phyloP scores from a whole-genome alignment of 1,140 invertebrate species.

The Nasonia vitripennis region DNA sequence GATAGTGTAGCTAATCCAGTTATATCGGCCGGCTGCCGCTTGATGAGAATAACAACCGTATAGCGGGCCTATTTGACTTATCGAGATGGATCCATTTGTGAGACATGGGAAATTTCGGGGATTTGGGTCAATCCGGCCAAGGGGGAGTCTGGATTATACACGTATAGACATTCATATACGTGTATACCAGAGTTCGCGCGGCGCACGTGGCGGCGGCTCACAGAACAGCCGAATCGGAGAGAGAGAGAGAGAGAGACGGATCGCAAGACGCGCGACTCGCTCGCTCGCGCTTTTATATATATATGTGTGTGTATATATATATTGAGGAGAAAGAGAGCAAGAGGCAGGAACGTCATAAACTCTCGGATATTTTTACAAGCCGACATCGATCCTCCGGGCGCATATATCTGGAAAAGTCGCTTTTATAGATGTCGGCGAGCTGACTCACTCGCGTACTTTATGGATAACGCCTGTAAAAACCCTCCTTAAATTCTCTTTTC shows the following conservation, averaged over 20 bases:
- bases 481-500: constrained; percentile 2
- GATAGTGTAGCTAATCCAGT: no score
- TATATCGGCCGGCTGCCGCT: no score
- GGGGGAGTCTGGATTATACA: no score
- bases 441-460: not conserved
- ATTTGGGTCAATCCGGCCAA: not conserved
- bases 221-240: no score
- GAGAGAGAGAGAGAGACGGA: no score
- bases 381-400: not conserved
- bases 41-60: not conserved
- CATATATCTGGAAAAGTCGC: not conserved
- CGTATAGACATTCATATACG: no score
- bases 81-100: not conserved
- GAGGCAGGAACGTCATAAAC: not conserved
- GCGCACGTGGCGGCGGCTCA: not conserved
- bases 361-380: constrained; percentile 24
- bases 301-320: no score
- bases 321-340: no score
- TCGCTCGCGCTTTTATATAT: no score
- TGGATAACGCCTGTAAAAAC: not conserved
- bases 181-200: not conserved
- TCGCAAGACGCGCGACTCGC: no score
- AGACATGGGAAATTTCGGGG: not conserved
- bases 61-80: not conserved
- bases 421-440: not conserved